phyloP scores from a whole-genome alignment of 2,888 invertebrate genomes.

The Leptarthrus brevirostris region DNA sequence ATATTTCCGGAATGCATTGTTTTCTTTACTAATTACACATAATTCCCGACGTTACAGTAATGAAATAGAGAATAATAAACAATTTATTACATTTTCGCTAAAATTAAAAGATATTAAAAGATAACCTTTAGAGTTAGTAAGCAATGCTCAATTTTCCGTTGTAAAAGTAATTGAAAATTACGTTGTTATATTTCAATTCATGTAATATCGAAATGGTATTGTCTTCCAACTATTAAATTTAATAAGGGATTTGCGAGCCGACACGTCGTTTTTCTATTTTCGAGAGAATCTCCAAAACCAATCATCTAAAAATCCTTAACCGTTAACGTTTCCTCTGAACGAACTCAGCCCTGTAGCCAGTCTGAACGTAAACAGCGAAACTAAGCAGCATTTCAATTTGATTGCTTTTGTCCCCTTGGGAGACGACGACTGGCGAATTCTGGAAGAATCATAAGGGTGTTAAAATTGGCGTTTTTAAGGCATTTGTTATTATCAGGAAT shows the following conservation, averaged over 20 bases:
- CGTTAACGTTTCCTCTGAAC: conserved; percentile 12
- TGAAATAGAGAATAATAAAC: too few species aligned
- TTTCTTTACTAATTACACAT: too few species aligned
- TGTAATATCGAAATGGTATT: conserved; percentile 5
- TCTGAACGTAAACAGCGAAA: conserved; percentile 35
- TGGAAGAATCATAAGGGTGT: conserved; percentile 27
- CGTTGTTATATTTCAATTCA: neutral
- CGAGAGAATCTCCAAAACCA: conserved; percentile 27
- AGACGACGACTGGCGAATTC: conserved; percentile 15
- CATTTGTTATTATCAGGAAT: conserved; percentile 37
- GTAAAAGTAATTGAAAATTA: too few species aligned
- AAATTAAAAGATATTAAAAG: too few species aligned
- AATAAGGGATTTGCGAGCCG: conserved; percentile 39
- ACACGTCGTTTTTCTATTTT: conserved; percentile 41
- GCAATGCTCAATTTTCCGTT: too few species aligned
- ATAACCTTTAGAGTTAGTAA: too few species aligned
- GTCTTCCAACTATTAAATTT: conserved; percentile 22
- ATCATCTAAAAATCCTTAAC: conserved; percentile 37
- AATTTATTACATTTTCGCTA: too few species aligned
- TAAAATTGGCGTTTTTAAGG: conserved; percentile 31
- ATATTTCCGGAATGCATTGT: too few species aligned
- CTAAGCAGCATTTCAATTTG: conserved; percentile 42
- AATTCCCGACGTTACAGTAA: too few species aligned
- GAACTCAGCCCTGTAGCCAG: conserved; percentile 8
- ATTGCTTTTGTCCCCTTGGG: conserved; percentile 41